phyloP scores from a whole-genome alignment of 2,888 invertebrate species.

The Orchesella flavescens region DNA sequence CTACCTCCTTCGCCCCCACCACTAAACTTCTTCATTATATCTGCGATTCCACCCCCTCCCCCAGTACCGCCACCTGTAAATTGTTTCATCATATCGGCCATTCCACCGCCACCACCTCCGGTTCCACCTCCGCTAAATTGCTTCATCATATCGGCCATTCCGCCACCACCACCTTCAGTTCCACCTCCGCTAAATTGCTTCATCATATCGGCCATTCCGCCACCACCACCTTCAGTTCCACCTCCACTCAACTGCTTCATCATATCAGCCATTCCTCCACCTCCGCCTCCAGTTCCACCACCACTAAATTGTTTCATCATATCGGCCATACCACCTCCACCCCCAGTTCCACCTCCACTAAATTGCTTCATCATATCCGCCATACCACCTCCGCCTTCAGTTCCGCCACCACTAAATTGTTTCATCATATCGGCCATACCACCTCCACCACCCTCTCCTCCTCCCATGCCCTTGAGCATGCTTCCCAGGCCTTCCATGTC shows the following conservation, averaged over 20 bases:
- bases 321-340: slow-evolving; percentile 14
- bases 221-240: neutral
- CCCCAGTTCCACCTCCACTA: slow-evolving; percentile 1
- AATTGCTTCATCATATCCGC: slow-evolving; percentile 24
- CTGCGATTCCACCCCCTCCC: slow-evolving; percentile 10
- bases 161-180: neutral
- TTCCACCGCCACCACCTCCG: neutral
- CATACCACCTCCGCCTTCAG: neutral
- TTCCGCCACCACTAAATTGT: slow-evolving; percentile 3
- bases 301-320: slow-evolving; percentile 33
- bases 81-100: slow-evolving; percentile 22
- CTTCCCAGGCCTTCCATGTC: slow-evolving; percentile 25
- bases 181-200: slow-evolving; percentile 14
- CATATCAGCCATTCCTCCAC: slow-evolving; percentile 19
- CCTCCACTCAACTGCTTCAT: slow-evolving; percentile 24
- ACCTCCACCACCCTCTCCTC: slow-evolving; percentile 9
- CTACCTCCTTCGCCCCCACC: neutral
- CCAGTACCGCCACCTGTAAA: neutral
- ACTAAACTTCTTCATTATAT: slow-evolving; percentile 16
- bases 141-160: slow-evolving; percentile 20
- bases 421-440: slow-evolving; percentile 21
- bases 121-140: slow-evolving; percentile 1
- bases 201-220: neutral
- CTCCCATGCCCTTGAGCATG: slow-evolving; percentile 13
- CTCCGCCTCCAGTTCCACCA: neutral